phyloP scores from a whole-genome alignment of 2,113 vertebrate genomes.

The Paramisgurnus dabryanus region DNA sequence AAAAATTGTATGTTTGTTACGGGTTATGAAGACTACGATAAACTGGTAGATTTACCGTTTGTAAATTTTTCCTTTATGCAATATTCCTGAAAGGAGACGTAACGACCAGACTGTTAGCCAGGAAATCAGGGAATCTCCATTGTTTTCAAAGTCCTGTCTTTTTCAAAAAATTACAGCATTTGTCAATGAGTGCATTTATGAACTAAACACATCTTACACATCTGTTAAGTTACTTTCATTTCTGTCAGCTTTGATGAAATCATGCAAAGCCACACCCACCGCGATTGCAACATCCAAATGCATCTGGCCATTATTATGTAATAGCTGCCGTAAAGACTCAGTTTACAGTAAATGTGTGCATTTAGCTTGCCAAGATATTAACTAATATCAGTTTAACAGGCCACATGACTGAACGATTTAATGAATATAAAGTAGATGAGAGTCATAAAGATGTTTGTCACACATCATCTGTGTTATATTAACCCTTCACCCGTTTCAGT shows the following conservation, averaged over 20 bases:
- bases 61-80: slow-evolving; percentile 28
- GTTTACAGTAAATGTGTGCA: not conserved
- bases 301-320: not conserved
- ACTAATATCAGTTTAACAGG: not conserved
- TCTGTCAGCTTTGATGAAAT: not conserved
- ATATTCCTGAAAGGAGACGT: slow-evolving; percentile 3
- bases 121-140: slow-evolving; percentile 12
- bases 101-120: not conserved
- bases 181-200: not conserved
- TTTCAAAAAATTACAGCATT: not conserved
- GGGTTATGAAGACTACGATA: not conserved
- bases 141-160: not conserved
- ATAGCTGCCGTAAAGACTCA: not conserved
- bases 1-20: not conserved
- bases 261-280: slow-evolving; percentile 13
- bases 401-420: too few relatives aligned
- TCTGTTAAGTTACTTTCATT: not conserved
- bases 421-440: not conserved
- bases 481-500: too few relatives aligned
- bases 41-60: not conserved
- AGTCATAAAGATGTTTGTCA: not conserved
- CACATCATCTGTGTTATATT: too few relatives aligned
- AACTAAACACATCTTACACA: too few relatives aligned
- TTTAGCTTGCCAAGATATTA: not conserved
- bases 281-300: not conserved